phyloP scores from a whole-genome alignment of 2,113 vertebrate genomes.

The Egretta garzetta region DNA sequence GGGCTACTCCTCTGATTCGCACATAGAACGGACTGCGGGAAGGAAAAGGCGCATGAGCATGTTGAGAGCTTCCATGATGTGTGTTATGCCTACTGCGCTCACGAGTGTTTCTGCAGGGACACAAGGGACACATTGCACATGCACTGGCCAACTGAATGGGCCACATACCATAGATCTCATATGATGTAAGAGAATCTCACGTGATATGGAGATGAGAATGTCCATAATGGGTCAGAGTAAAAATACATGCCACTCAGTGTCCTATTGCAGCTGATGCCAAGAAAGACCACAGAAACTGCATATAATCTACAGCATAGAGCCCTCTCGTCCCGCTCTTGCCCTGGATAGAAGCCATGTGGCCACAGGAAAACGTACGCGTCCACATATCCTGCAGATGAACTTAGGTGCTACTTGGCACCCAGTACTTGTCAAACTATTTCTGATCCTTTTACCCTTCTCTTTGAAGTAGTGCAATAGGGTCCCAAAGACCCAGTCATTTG shows the following conservation, averaged over 20 bases:
- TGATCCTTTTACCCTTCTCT: background rate
- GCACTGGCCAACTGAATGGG: background rate
- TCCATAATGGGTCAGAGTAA: background rate
- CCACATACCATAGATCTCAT: background rate
- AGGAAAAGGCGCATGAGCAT: background rate
- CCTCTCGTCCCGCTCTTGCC: background rate
- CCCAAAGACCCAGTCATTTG: background rate
- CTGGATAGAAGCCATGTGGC: background rate
- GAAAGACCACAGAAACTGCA: background rate
- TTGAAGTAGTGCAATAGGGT: rapidly evolving
- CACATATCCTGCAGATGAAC: background rate
- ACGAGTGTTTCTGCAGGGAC: background rate
- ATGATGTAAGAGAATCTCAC: background rate
- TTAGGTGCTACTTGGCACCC: rapidly evolving
- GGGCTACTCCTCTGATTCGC: background rate
- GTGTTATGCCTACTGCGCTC: background rate
- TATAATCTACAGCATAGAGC: background rate
- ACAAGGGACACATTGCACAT: background rate
- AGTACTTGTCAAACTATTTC: background rate
- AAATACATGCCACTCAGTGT: background rate
- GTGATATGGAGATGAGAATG: background rate
- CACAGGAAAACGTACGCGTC: rapidly evolving
- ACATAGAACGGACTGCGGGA: background rate
- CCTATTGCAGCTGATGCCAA: background rate
- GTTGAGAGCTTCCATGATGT: background rate